A percentile compares a stretch with the other conserved stretches of the same genome.
phyloP scores from a whole-genome alignment of 2,888 invertebrate genomes.

The Dichetophora obliterata region DNA sequence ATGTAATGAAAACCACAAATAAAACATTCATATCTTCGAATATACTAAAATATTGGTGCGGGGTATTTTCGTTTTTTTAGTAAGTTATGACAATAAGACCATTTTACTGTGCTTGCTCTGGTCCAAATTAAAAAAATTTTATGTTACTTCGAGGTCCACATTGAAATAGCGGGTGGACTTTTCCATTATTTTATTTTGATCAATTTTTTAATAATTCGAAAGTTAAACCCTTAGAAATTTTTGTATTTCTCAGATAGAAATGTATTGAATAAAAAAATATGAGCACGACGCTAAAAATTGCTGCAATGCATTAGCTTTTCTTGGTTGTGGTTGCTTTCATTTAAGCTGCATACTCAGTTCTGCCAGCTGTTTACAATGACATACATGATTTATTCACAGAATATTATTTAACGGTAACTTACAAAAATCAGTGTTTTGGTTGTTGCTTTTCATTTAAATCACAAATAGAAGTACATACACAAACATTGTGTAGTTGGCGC shows the following conservation, averaged over 20 bases:
- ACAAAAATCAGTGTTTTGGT: neutral
- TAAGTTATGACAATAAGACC: too few species aligned
- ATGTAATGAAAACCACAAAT: too few species aligned
- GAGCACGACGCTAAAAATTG: neutral
- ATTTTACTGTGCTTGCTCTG: too few species aligned
- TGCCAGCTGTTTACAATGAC: neutral
- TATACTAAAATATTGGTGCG: too few species aligned
- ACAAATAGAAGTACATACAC: neutral
- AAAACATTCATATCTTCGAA: too few species aligned
- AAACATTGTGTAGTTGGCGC: neutral
- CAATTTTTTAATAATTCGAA: too few species aligned
- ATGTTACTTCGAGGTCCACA: too few species aligned
- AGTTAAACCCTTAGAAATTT: neutral
- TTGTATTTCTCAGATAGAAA: too few species aligned
- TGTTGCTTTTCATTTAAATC: neutral
- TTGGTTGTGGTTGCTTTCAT: neutral
- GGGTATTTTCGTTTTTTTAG: too few species aligned
- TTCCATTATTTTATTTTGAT: too few species aligned
- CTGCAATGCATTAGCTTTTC: neutral
- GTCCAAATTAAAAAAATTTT: too few species aligned
- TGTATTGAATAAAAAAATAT: neutral
- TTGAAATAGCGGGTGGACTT: too few species aligned
- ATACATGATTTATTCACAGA: constrained; percentile 1
- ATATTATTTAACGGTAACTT: constrained; percentile 12
- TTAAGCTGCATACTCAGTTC: neutral